These are phyloP conservation scores for Mercenaria mercenaria DNA, from an alignment of 1,140 invertebrate species.

Conservation along the genomic window DNA sequence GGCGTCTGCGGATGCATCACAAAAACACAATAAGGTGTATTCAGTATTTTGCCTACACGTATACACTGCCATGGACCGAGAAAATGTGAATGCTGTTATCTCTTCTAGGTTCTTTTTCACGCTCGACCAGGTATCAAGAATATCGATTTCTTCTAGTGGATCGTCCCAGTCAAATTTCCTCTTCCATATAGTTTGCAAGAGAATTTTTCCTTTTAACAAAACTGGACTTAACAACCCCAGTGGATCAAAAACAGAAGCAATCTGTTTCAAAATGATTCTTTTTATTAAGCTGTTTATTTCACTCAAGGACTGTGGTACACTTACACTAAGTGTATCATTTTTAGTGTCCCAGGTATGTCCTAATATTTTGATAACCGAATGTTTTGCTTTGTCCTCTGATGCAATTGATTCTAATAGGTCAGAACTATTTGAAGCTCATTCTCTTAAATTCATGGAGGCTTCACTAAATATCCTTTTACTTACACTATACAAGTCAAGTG, in stretches of 20 bases:
- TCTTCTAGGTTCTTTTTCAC: background rate
- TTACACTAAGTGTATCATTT: background rate
- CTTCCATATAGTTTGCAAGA: background rate
- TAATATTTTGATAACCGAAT: background rate
- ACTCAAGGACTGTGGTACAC: background rate
- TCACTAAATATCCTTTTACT: constrained; percentile 1
- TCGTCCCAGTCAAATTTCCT: constrained; percentile 27
- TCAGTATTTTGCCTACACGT: background rate
- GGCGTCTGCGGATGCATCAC: background rate
- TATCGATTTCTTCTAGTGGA: background rate
- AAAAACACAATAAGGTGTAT: constrained; percentile 17
- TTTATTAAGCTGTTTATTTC: background rate
- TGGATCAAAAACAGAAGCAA: constrained; percentile 25
- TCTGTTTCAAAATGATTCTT: background rate
- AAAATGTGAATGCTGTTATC: background rate
- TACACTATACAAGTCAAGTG: background rate
- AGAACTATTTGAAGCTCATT: background rate
- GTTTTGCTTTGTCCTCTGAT: background rate
- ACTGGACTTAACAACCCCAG: background rate
- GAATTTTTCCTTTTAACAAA: background rate
- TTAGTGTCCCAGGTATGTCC: constrained; percentile 10
- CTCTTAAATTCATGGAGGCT: constrained; percentile 38
- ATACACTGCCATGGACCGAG: background rate
- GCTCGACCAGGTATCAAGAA: background rate
- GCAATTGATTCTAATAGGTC: background rate